Evolutionary conservation across 2,888 invertebrate species (phyloP).

Genomic region (Idaea aversata): DNA sequence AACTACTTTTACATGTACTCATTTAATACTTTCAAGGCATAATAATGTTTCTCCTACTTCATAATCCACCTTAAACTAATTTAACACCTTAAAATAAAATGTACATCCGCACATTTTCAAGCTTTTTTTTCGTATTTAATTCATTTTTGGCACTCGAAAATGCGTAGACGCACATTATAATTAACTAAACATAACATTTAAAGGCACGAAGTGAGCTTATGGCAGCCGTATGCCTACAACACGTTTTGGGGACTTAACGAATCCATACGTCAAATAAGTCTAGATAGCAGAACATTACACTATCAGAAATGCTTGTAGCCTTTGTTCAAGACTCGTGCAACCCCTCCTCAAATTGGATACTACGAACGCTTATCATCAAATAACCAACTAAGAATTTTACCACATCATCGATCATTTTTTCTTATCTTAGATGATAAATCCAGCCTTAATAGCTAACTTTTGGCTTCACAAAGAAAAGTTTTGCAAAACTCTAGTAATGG

Average conservation of each 20-base stretch:
- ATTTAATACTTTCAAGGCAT: slow-evolving; percentile 78
- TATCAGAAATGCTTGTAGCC: slow-evolving; percentile 63
- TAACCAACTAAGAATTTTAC: neutral
- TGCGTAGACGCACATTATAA: slow-evolving; percentile 9
- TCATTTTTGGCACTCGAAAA: slow-evolving; percentile 16
- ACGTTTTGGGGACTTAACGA: slow-evolving; percentile 48
- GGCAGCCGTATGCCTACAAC: slow-evolving; percentile 61
- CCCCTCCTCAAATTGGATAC: slow-evolving; percentile 7
- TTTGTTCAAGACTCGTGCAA: slow-evolving; percentile 30
- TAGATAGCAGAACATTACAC: slow-evolving; percentile 43
- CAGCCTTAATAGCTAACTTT: neutral
- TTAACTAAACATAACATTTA: slow-evolving; percentile 42
- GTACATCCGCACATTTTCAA: slow-evolving; percentile 31
- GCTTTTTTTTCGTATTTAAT: slow-evolving; percentile 17
- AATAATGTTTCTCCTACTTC: slow-evolving; percentile 55
- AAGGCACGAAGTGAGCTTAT: slow-evolving; percentile 72
- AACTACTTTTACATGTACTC: slow-evolving; percentile 67
- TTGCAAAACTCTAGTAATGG: neutral
- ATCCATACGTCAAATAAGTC: slow-evolving; percentile 46
- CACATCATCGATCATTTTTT: neutral
- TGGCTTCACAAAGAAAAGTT: neutral
- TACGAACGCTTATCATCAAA: neutral
- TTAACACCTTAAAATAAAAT: slow-evolving; percentile 47
- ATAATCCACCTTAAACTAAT: slow-evolving; percentile 67
- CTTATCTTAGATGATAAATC: neutral